These are phyloP conservation scores for Tuberolachnus salignus DNA, from an alignment of 2,888 invertebrate genomes.

Conservation along the genomic window DNA sequence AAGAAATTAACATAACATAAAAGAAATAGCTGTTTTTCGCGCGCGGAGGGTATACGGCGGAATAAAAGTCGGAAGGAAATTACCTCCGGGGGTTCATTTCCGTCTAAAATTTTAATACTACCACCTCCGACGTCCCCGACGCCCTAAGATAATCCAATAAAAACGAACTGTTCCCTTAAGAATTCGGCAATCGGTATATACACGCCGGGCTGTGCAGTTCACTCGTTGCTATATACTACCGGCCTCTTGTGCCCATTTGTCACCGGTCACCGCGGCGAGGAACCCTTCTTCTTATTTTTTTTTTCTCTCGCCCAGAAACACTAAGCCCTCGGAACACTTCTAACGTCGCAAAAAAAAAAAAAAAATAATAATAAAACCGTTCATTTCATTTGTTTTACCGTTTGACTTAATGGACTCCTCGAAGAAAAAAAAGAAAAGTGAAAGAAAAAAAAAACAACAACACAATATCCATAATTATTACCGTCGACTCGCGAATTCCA, in stretches of 20 bases:
- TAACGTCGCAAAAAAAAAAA: too few species aligned
- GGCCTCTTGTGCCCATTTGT: slow-evolving; percentile 54
- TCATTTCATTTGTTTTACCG: slow-evolving; percentile 48
- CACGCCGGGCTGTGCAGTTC: background rate
- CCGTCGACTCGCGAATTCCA: slow-evolving; percentile 17
- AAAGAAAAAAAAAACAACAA: slow-evolving; percentile 19
- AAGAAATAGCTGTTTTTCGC: slow-evolving; percentile 56
- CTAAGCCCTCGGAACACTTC: too few species aligned
- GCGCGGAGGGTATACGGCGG: slow-evolving; percentile 37
- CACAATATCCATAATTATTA: too few species aligned
- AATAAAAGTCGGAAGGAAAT: slow-evolving; percentile 58
- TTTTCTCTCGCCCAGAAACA: background rate
- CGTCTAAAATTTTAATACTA: slow-evolving; percentile 59
- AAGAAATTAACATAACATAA: slow-evolving; percentile 57
- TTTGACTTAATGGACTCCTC: slow-evolving; percentile 35
- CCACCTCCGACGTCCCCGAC: slow-evolving; percentile 45
- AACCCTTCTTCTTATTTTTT: slow-evolving; percentile 47
- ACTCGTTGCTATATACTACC: slow-evolving; percentile 20
- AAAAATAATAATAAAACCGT: slow-evolving; percentile 36
- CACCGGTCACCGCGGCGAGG: slow-evolving; percentile 52
- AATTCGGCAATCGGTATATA: slow-evolving; percentile 54
- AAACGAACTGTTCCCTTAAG: slow-evolving; percentile 57
- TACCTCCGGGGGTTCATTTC: slow-evolving; percentile 59
- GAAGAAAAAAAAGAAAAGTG: too few species aligned
- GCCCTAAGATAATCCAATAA: slow-evolving; percentile 54